These are phyloP conservation scores for Aldabrachelys gigantea DNA, from an alignment of 2,113 vertebrate species.

Conservation along the genomic window DNA sequence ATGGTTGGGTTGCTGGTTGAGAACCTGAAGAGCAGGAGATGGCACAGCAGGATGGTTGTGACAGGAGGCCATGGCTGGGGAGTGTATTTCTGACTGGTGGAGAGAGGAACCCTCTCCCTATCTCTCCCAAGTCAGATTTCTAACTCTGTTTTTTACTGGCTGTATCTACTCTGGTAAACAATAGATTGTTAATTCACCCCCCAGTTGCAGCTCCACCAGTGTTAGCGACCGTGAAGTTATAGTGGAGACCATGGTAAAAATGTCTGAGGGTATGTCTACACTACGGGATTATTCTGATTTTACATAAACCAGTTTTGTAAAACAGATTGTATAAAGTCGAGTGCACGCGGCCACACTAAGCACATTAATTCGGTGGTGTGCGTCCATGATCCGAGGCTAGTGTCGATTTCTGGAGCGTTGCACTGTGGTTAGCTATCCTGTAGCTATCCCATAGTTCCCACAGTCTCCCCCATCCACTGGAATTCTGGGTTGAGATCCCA, in stretches of 20 bases:
- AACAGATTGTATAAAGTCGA: too few species aligned
- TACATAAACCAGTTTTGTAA: too few species aligned
- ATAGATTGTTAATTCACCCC: background rate
- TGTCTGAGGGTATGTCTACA: background rate
- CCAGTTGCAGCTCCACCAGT: background rate
- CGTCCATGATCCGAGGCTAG: too few species aligned
- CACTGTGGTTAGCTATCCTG: too few species aligned
- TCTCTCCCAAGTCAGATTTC: background rate
- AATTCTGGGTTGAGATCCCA: too few species aligned
- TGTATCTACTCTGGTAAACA: background rate
- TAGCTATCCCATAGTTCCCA: too few species aligned
- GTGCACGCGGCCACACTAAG: too few species aligned
- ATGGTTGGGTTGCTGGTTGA: background rate
- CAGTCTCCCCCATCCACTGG: too few species aligned
- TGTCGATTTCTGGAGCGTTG: too few species aligned
- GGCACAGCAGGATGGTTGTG: background rate
- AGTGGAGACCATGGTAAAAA: background rate
- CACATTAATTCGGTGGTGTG: too few species aligned
- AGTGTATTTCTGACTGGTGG: background rate
- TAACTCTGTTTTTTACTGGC: constrained; percentile 46
- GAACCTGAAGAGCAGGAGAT: background rate
- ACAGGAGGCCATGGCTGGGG: background rate
- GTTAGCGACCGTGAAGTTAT: background rate
- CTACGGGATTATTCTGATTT: too few species aligned
- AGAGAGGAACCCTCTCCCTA: background rate